Percentiles rank a stretch among this genome's conserved stretches.
These are phyloP conservation scores for Tinea pellionella DNA, from an alignment of 2,888 invertebrate species.

Conservation along the genomic window DNA sequence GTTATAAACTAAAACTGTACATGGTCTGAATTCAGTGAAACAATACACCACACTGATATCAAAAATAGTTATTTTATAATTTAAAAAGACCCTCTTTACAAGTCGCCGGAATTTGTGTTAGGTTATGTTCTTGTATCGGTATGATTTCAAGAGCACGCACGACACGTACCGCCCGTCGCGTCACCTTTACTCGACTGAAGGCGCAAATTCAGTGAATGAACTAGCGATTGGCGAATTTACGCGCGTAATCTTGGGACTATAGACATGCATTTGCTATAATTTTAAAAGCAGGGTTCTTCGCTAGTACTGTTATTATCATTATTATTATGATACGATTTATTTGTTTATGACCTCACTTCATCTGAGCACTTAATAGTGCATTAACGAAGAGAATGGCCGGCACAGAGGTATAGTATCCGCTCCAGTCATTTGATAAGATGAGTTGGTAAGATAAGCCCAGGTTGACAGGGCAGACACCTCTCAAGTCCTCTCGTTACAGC, in stretches of 20 bases:
- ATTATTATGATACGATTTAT: too few relatives aligned
- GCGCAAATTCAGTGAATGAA: neutral
- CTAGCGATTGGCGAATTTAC: neutral
- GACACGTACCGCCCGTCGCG: neutral
- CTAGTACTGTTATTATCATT: too few relatives aligned
- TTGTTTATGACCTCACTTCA: too few relatives aligned
- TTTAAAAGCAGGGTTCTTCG: too few relatives aligned
- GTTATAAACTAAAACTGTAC: slow-evolving; percentile 2
- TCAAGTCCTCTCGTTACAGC: too few relatives aligned
- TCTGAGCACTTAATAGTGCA: too few relatives aligned
- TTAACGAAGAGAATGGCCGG: too few relatives aligned
- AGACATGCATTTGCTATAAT: neutral
- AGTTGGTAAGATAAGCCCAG: too few relatives aligned
- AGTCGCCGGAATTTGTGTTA: neutral
- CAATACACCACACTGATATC: neutral
- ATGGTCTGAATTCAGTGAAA: neutral
- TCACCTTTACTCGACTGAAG: neutral
- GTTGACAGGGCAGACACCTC: too few relatives aligned
- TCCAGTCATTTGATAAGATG: too few relatives aligned
- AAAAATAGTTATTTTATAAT: neutral
- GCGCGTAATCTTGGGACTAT: neutral
- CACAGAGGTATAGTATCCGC: too few relatives aligned
- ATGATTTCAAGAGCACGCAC: neutral
- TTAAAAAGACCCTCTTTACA: neutral
- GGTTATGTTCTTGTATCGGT: neutral